A percentile compares a stretch with the other conserved stretches of the same genome.
Conservation (phyloP, 2,113 vertebrate genomes). For the Leuciscus idus region DNA sequence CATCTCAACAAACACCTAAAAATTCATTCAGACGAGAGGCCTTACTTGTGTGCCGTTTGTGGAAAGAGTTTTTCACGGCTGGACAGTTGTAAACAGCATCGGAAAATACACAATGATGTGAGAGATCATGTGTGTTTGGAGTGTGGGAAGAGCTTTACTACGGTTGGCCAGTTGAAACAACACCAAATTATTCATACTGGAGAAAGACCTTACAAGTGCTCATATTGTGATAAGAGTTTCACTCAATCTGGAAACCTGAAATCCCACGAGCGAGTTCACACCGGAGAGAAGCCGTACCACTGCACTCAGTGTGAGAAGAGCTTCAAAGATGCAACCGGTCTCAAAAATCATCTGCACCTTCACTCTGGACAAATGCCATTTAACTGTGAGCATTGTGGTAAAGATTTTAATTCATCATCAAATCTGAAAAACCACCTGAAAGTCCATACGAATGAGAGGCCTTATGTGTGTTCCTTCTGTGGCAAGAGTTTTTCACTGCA, state of each 20-base stretch:
- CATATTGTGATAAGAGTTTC: not conserved
- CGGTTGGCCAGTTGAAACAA: not conserved
- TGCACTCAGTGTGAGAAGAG: not conserved
- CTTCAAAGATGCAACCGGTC: not conserved
- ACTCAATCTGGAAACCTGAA: not conserved
- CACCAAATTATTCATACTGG: not conserved
- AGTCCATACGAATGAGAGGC: not conserved
- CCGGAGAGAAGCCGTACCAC: not conserved
- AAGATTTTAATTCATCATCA: not conserved
- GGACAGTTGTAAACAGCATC: not conserved
- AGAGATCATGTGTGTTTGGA: not conserved
- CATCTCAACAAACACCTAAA: not conserved
- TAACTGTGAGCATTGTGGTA: not conserved
- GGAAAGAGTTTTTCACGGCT: not conserved
- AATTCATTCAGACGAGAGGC: not conserved
- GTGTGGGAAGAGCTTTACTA: constrained; percentile 17
- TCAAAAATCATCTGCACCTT: not conserved
- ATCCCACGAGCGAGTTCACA: not conserved
- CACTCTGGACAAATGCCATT: constrained; percentile 2
- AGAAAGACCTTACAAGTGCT: constrained; percentile 11
- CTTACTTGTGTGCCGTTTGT: not conserved
- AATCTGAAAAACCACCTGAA: not conserved
- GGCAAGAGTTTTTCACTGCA: not conserved
- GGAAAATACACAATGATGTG: not conserved
- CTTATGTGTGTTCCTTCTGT: not conserved